Base-by-base conservation (phyloP, 2,888 invertebrate genomes). In the Norana najaformis region DNA sequence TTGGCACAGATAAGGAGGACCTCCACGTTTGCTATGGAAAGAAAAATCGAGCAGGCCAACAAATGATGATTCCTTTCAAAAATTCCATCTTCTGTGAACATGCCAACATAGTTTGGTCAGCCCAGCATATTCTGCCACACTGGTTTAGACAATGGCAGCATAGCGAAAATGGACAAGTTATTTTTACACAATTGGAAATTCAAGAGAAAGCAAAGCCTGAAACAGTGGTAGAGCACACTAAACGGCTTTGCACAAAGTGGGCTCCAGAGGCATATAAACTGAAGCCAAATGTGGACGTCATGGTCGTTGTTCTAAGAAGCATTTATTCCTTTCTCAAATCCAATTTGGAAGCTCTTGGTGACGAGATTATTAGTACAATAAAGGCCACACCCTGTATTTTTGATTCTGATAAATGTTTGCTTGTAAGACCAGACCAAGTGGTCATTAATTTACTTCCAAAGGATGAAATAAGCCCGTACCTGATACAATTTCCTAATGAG, bases 401-500 rank as follows among this genome's bases (percentile, higher is more conserved):
- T 36, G 91, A 92, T 35, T 91, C 90, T 38, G 36, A 91, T 23
- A 91, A 91, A 18, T 85, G 91, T 23, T 89, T 88, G 30, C 91
- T 92, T 53, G 91, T 92, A 34, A 90, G 41, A 23, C 91, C 92
- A 6, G 89, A 89, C 34, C 92, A 92, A 90, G 91, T 93, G 18
- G 92, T 92, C 35, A 91, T 92, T 34, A 91, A 91, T 83, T 83
- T 92, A 85, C 91, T 90, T 53, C 92, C 92, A 18, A 92, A 92
- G 39, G 91, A 92, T 39, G 92, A 93, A 89, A 92, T 93, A 83
- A 89, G 88, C 47, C 92, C 92, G 3, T 92, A 93, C 89, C 90
- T 93, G 38, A 92, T 91, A 90, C 92, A 91, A 82, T 88, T 90
- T 1, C 93, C 93, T 14, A 91, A 90, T 20, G 92, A 93, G 41